Base-by-base conservation (phyloP, 2,113 vertebrate species). In the Dicrurus megarhynchus region DNA sequence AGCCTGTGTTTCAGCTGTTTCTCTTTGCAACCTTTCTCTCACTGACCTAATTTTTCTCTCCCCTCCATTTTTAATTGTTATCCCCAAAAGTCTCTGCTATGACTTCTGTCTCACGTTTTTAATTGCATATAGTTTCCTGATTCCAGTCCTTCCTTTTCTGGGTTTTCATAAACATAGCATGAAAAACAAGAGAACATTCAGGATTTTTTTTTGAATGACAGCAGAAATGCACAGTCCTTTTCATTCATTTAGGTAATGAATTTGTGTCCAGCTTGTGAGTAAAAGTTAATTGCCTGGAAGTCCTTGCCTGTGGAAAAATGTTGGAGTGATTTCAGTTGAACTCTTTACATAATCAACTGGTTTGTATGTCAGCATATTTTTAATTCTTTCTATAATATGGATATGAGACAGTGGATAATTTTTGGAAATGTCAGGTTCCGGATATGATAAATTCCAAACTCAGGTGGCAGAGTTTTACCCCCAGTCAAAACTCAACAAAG, bases 381-480 rank as follows among this genome's bases (percentile, higher is more conserved):
- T 19, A 24, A 37, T 37, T 47, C 11, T 61, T 67, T 56, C 23
- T 70, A 27, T 63, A 74, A 42, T 49, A 41, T 9, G 16, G 12
- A 3, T 60, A 28, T 42, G 16, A n/a, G 24, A 26, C 12, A 24
- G 10, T 30, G 18, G 9, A 46, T 13, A 18, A 9, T 14, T 57
- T 93, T 84, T 63, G 2, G 23, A 82, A 82, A 50, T 41, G 7
- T 39, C 10, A 39, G 19, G 4, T 53, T 88, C 10, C 5, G 6
- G 16, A 32, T 26, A 32, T 12, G 23, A 69, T 37, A 39, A 77
- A 92, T 65, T 74, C 49, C 32, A n/a, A 33, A 30, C 4, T 68
- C 9, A 20, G 4, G 20, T 74, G 65, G 32, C 7, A 74, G 46
- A 22, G 6, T 70, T 73, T 80, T 0, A 1, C 3, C 1, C 1